Evolutionary conservation across 2,888 invertebrate genomes (phyloP), one percentile per base, ranked within the genome.

Genomic region (Choreutis nemorana): DNA sequence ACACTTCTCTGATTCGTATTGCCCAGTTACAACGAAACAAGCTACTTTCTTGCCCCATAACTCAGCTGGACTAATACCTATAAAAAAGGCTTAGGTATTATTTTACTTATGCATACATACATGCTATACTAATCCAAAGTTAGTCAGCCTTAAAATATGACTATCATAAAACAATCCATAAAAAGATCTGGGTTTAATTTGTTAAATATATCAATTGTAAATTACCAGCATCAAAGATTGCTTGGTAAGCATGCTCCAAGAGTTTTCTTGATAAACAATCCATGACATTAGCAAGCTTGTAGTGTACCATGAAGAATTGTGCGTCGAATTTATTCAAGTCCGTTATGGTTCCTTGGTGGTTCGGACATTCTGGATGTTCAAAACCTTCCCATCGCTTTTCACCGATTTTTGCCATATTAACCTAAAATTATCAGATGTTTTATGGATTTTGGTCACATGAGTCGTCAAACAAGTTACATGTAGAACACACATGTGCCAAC

Each of bases 271-370:
- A 29, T 51, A 57, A 50, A 1, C 47, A 14, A 10, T 61, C 60
- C 44, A 53, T 55, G 11, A 7, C 23, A 4, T 31, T 30, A 2
- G 37, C 41, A 0, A 47, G 41, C 2, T 40, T 39, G 32, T 80
- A 81, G 48, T 84, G 83, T 2, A 87, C 79, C 7, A 83, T 85
- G 45, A 87, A 87, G 49, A 85, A 87, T 8, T 81, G 79, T 1
- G 85, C 83, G 52, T 86, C 86, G 43, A 87, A 87, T 44, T 83
- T 83, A 15, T 66, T 63, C 3, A 87, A 54, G 16, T 77, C 64
- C 23, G 67, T 60, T 1, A 87, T 48, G 50, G 84, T 85, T 13
- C 88, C 89, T 8, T 77, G 72, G 26, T 84, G 64, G 28, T 72
- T 70, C 1, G 85, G 85, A 30, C 87, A 80, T 44, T 86, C 86